phyloP scores from a whole-genome alignment of 2,888 invertebrate species.

The Sarcophaga carnaria region DNA sequence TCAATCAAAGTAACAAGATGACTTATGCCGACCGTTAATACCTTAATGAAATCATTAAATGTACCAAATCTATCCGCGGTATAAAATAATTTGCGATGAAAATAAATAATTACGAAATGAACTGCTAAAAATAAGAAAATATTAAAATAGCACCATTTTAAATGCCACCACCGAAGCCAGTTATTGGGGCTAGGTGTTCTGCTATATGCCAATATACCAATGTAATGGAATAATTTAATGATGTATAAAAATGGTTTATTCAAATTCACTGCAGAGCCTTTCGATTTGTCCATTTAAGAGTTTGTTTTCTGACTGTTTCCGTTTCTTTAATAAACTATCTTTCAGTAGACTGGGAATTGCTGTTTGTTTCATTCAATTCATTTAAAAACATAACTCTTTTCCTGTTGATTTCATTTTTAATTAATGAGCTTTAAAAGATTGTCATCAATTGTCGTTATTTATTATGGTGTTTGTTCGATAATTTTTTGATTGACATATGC shows the following conservation, averaged over 20 bases:
- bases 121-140: slow-evolving; percentile 41
- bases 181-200: not conserved
- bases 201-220: slow-evolving; percentile 67
- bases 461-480: no score
- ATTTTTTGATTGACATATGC: no score
- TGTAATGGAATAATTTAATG: slow-evolving; percentile 54
- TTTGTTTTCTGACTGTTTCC: not conserved
- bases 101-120: slow-evolving; percentile 35
- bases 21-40: slow-evolving; percentile 45
- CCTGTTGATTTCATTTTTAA: no score
- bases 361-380: no score
- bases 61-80: slow-evolving; percentile 66
- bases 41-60: slow-evolving; percentile 68
- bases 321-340: no score
- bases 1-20: slow-evolving; percentile 65
- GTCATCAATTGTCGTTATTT: no score
- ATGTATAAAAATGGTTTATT: slow-evolving; percentile 53
- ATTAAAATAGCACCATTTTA: slow-evolving; percentile 52
- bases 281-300: slow-evolving; percentile 6
- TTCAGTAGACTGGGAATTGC: no score
- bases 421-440: no score
- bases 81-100: slow-evolving; percentile 45
- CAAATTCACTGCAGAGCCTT: slow-evolving; percentile 22
- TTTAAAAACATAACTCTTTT: no score
- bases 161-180: slow-evolving; percentile 25